A percentile compares a stretch with the other conserved stretches of the same genome.
These are phyloP conservation scores for Zaprionus inermis DNA, from an alignment of 1,140 invertebrate species.

Conservation along the genomic window DNA sequence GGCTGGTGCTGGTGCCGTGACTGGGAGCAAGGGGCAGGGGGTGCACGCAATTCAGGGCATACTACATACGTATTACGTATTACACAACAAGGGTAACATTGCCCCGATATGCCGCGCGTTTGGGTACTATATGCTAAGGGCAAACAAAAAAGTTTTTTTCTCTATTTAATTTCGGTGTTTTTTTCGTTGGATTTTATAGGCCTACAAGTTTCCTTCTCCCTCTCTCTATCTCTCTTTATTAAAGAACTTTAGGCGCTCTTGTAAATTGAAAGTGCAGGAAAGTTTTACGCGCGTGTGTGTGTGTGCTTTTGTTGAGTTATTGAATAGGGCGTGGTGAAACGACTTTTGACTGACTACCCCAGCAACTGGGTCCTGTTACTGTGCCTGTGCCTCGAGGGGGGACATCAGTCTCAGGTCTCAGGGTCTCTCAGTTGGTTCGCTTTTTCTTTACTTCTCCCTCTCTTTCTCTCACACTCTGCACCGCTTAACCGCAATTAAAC, in stretches of 20 bases:
- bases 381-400: constrained; percentile 6
- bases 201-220: constrained; percentile 12
- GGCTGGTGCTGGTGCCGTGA: neutral
- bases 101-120: constrained; percentile 24
- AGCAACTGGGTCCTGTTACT: constrained; percentile 23
- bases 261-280: constrained; percentile 76
- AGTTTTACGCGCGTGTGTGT: constrained; percentile 32
- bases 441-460: neutral
- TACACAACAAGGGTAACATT: constrained; percentile 77
- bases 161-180: constrained; percentile 6
- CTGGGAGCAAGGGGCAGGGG: neutral
- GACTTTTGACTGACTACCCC: constrained; percentile 56
- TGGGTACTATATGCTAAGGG: constrained; percentile 23
- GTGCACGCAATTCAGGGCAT: constrained; percentile 63
- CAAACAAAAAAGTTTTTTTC: constrained; percentile 31
- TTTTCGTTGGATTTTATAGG: constrained; percentile 5
- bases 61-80: constrained; percentile 13
- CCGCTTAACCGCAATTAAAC: constrained; percentile 78
- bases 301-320: constrained; percentile 71
- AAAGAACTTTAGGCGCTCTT: constrained; percentile 53
- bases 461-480: constrained; percentile 44
- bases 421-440: constrained; percentile 3
- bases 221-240: constrained; percentile 28
- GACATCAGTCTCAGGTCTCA: constrained; percentile 13
- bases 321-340: constrained; percentile 69